Evolutionary conservation across 2,888 invertebrate species (phyloP).

Genomic region (Lypha dubia): DNA sequence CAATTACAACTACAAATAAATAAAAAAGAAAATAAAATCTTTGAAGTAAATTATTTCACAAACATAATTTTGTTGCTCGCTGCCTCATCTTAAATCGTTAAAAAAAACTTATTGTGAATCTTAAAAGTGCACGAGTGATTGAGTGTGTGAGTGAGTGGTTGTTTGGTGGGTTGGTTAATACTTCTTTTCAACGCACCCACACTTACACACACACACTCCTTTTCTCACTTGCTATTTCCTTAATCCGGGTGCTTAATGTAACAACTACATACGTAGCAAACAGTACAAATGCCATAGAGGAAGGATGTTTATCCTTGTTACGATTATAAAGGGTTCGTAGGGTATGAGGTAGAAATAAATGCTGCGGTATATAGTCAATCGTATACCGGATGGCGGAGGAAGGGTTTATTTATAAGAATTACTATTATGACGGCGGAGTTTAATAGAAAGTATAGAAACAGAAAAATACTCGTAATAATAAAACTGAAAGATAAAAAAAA

Average conservation of each 20-base stretch:
- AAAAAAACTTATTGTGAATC: conserved; percentile 45
- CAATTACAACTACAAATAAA: conserved; percentile 24
- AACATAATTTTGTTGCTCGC: conserved; percentile 28
- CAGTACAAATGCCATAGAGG: neutral
- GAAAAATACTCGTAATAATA: conserved; percentile 22
- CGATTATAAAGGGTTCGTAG: neutral
- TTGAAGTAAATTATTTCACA: conserved; percentile 49
- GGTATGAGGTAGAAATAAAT: neutral
- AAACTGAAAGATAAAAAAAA: conserved; percentile 30
- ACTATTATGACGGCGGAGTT: conserved; percentile 58
- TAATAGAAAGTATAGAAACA: conserved; percentile 13
- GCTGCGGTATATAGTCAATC: neutral
- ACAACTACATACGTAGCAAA: neutral
- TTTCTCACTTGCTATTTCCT: conserved; percentile 1
- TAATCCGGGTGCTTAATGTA: neutral
- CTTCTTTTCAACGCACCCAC: neutral
- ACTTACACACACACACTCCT: neutral
- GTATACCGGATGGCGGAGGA: neutral
- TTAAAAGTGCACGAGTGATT: conserved; percentile 6
- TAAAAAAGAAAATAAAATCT: neutral
- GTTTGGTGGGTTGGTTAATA: neutral
- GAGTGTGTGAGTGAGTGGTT: neutral
- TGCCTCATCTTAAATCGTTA: conserved; percentile 25
- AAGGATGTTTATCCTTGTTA: neutral
- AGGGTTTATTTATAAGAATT: conserved; percentile 27